Base-by-base conservation (phyloP, 2,888 invertebrate species). In the Macropis europaea region DNA sequence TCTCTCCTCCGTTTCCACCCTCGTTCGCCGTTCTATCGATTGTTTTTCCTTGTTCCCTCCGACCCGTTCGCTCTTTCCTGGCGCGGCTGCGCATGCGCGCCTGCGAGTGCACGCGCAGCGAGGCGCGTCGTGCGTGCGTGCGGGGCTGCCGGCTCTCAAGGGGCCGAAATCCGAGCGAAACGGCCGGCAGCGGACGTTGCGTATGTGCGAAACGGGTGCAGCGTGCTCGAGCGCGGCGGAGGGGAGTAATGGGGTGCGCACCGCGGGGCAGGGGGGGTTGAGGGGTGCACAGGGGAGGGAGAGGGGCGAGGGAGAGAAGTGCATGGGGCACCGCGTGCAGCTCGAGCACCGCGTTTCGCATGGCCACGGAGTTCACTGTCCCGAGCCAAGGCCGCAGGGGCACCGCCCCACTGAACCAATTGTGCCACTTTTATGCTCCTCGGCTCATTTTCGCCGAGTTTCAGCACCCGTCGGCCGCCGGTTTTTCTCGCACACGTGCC, bases 391-490 rank as follows among this genome's bases (percentile, higher is more conserved):
- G 89, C 86, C 88, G 84, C 80, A 77, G 84, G 87, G 86, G 87
- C 84, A 89, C 88, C 89, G 89, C 87, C 89, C 90, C 89, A 90
- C 87, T 90, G 89, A 90, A 89, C 90, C 89, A 89, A 89, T 90
- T 89, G 89, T 87, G 83, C 84, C 81, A 83, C 81, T 84, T 83
- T 82, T 84, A 80, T 83, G 73, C 75, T 73, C 67, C 61, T 76
- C 73, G 63, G 68, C 73, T 78, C 77, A 77, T 81, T 78, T 76
- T 79, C 79, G 60, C 72, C 52, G 45, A 60, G 64, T 82, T 84
- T 82, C 78, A 81, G 78, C 81, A 79, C 77, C 78, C 78, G 74
- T 75, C 76, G 77, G 75, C 50, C 72, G 64, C 72, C 56, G 36
- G 40, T 57, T 66, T 71, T 28, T 30, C 40, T 48, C 50, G 68